These are phyloP conservation scores for Charadrius vociferus DNA, from an alignment of 2,113 vertebrate species.

Conservation along the genomic window DNA sequence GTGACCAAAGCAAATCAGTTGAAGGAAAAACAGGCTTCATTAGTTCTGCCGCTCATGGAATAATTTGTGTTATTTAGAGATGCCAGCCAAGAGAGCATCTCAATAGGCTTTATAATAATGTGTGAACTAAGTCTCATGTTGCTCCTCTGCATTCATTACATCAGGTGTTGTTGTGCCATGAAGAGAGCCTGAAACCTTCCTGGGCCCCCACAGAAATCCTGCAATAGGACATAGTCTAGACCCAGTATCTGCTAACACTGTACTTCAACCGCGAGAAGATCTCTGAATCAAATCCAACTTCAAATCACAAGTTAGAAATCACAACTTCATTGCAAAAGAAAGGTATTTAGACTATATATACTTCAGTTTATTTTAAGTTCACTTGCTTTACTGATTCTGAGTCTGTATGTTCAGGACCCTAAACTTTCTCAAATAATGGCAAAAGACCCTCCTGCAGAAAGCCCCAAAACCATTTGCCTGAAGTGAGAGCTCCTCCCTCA, in stretches of 20 bases:
- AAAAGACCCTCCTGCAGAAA: background rate
- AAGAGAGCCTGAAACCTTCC: background rate
- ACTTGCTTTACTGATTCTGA: background rate
- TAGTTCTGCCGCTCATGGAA: background rate
- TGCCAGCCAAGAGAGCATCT: background rate
- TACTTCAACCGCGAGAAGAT: background rate
- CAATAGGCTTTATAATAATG: background rate
- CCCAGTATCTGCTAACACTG: background rate
- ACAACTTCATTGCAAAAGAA: background rate
- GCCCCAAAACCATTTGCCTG: background rate
- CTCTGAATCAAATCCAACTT: background rate
- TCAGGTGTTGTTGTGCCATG: background rate
- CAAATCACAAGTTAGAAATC: background rate
- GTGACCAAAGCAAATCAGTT: background rate
- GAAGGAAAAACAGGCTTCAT: background rate
- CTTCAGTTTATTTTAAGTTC: background rate
- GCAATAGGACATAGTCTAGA: background rate
- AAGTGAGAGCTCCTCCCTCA: background rate
- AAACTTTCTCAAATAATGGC: background rate
- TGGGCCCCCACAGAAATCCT: background rate
- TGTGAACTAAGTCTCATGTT: background rate
- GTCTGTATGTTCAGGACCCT: background rate
- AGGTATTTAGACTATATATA: background rate
- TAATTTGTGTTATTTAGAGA: background rate
- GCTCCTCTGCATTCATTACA: background rate